Base-by-base conservation (phyloP, 30 jellyfish, hydroid and myxozoan genomes). In the Pseudorhiza aurosa region DNA sequence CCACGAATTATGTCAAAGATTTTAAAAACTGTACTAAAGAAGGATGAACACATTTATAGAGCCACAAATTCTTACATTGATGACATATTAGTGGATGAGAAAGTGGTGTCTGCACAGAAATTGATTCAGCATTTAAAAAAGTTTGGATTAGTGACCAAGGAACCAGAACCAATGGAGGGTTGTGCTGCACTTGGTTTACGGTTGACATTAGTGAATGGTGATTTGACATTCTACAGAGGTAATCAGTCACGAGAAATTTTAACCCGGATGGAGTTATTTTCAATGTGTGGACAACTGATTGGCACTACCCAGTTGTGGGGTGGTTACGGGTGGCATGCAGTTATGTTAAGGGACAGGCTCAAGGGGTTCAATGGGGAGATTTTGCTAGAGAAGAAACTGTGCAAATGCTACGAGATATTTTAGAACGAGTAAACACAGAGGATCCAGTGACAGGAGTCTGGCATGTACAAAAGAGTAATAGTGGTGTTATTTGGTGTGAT, bases 271-370 rank as follows among this genome's bases (percentile, higher is more conserved):
- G 65, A 67, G 24, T 22, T 67, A 21, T 67, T 67, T 46, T 75
- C 87, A 40, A n/a, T 30, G 12, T 75, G 77, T 53, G 87, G 87
- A n/a, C 11, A 45, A 18, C 36, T 75, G 63, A 29, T 75, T 31
- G 63, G 87, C 60, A 50, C 65, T 75, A 75, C 69, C 87, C 87
- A 56, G 87, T 75, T 50, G 87, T 47, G 7, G 77, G 64, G 10
- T 75, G 87, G 87, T 37, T 75, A 39, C 87, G 77, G 18, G 46
- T 50, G 31, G 81, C 81, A 0, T 53, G 78, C 36, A 50, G 78
- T 53, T 75, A 11, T 35, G 44, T 75, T 3, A 75, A 75, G 65
- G 14, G 77, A 10, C 81, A 24, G 40, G 81, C 40, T 11, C 57
- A 17, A 39, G 65, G 81, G 65, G 21, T 35, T 5, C 63, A 19